Conservation (phyloP, 2,888 invertebrate genomes). For the Phalera bucephala region DNA sequence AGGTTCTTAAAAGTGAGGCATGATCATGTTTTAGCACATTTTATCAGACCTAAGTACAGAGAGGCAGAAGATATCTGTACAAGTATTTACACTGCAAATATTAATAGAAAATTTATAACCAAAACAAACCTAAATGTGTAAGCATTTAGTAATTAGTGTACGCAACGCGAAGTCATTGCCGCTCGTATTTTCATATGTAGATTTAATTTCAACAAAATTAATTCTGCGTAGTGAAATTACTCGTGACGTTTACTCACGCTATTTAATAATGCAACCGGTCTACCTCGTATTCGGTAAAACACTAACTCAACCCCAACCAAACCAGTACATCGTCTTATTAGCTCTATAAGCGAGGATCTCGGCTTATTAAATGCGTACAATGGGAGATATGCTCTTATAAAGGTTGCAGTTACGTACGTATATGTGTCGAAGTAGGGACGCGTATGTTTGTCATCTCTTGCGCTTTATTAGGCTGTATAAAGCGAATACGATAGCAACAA, state of each 20-base stretch:
- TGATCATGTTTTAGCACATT: too few relatives aligned
- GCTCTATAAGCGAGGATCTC: background rate
- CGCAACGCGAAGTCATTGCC: too few relatives aligned
- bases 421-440: background rate
- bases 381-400: background rate
- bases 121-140: too few relatives aligned
- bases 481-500: too few relatives aligned
- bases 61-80: too few relatives aligned
- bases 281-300: background rate
- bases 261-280: background rate
- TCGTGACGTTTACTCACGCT: background rate
- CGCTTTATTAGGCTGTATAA: too few relatives aligned
- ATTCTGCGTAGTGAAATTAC: background rate
- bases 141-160: too few relatives aligned
- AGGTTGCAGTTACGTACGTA: background rate
- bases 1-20: too few relatives aligned
- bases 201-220: background rate
- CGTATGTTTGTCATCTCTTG: background rate
- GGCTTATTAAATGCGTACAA: conserved; percentile 4
- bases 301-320: background rate
- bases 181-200: too few relatives aligned
- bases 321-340: conserved; percentile 5
- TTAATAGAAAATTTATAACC: too few relatives aligned
- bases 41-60: too few relatives aligned
- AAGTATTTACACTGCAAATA: too few relatives aligned